Evolutionary conservation across 2,888 invertebrate genomes (phyloP), one percentile per base, ranked within the genome.

Genomic region (Odontocolon sp.): DNA sequence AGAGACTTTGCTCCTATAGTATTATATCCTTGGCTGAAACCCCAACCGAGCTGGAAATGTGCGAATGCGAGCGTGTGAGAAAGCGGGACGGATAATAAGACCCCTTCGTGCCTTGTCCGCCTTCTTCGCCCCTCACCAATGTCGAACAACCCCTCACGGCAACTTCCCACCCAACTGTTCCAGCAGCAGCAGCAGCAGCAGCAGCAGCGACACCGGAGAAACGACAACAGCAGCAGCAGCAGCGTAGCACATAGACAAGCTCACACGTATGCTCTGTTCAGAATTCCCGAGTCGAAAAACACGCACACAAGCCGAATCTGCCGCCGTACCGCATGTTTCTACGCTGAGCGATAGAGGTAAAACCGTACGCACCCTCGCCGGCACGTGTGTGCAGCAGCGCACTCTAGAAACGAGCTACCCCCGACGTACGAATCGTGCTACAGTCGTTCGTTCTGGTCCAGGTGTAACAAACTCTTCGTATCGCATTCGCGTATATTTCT

Each of bases 81-180:
- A 6, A 26, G 18, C 9, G 57, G 18, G 36, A 45, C 52, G 56
- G 31, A 45, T 50, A 64, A 59, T 18, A 38, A 26, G 14, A 33
- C 9, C 64, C 45, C 42, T 61, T 56, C 54, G 69, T 76, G 77
- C 80, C 78, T 70, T 72, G 64, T 52, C 80, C 63, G 63, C 67
- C 77, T 78, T 63, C 81, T 79, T 74, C 78, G 47, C 74, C 77
- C 73, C 76, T 76, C 73, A 72, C 64, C 26, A 28, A 33, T 75
- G 42, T 71, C 36, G 56, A 66, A 47, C 67, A 69, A 38, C 66
- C 68, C 56, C 78, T 42, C 31, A 57, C 71, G 36, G 54, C 52
- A 66, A 50, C 64, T 73, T 68, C 67, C 75, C 57, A 64, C 72
- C 78, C 75, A 11, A 81, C 78, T 69, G 77, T 68, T 73, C 75